phyloP scores from a whole-genome alignment of 2,797 vertebrate species.

The Eleutherodactylus coqui region DNA sequence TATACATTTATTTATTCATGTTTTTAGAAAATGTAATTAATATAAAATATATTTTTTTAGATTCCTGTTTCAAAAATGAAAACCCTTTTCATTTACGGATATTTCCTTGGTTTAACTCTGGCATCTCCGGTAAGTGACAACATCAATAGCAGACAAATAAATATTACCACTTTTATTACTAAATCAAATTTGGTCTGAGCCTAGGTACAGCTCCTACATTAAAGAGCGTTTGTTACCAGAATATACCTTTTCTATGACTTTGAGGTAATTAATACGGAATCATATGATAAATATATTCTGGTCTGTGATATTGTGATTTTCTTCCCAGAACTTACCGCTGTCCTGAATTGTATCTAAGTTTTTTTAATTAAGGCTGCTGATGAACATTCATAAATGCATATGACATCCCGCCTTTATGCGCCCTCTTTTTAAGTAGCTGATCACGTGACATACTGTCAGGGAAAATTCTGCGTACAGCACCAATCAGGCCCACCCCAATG shows the following conservation, averaged over 20 bases:
- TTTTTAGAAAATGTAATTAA: background rate
- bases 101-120: slow-evolving; percentile 22
- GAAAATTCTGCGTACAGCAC: no score
- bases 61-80: slow-evolving; percentile 16
- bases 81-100: slow-evolving; percentile 26
- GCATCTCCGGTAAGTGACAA: slow-evolving; percentile 43
- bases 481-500: no score
- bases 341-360: no score
- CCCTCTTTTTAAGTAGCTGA: no score
- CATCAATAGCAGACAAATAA: background rate
- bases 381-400: no score
- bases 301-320: background rate
- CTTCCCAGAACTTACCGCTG: background rate
- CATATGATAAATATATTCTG: background rate
- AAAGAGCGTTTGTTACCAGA: background rate
- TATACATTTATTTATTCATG: background rate
- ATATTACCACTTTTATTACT: background rate
- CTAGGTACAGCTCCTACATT: background rate
- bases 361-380: no score
- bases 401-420: no score
- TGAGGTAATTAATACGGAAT: background rate
- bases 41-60: slow-evolving; percentile 7
- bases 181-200: background rate
- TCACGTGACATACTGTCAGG: no score
- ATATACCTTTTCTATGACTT: no score